Conservation (phyloP, 2,888 invertebrate genomes). For the Heliconius cydno region DNA sequence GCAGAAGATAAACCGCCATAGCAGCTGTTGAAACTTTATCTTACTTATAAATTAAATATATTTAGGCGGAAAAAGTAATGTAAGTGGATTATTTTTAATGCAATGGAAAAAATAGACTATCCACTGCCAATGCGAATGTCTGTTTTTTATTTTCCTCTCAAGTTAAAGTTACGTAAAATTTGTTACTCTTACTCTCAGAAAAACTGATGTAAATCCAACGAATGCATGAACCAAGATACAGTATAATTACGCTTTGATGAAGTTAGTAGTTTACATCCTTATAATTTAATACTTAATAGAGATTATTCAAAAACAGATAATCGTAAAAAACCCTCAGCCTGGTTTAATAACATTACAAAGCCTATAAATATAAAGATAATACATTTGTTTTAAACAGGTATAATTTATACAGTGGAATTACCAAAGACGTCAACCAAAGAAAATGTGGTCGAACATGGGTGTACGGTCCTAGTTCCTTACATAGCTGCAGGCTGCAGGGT, state of each 20-base stretch:
- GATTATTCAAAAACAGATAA: not conserved
- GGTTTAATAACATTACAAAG: not conserved
- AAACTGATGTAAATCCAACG: not conserved
- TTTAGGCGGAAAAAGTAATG: too few species aligned
- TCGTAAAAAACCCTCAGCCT: not conserved
- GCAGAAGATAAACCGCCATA: not conserved
- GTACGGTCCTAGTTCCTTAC: conserved; percentile 18
- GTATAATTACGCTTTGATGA: not conserved
- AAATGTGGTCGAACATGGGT: conserved; percentile 1
- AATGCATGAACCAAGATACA: not conserved
- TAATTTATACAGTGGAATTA: not conserved
- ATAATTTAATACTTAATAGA: too few species aligned
- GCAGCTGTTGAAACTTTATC: not conserved
- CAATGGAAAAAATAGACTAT: not conserved
- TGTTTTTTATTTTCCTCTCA: not conserved
- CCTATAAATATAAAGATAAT: not conserved
- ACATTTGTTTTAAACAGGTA: too few species aligned
- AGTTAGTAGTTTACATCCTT: too few species aligned
- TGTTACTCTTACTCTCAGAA: not conserved
- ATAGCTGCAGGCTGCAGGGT: conserved; percentile 20
- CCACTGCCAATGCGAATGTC: not conserved
- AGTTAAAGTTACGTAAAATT: not conserved
- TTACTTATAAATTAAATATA: not conserved
- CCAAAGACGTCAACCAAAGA: not conserved
- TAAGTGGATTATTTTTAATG: too few species aligned